Evolutionary conservation across 2,888 invertebrate species (phyloP).

Genomic region (Drosophila trichaetosa): DNA sequence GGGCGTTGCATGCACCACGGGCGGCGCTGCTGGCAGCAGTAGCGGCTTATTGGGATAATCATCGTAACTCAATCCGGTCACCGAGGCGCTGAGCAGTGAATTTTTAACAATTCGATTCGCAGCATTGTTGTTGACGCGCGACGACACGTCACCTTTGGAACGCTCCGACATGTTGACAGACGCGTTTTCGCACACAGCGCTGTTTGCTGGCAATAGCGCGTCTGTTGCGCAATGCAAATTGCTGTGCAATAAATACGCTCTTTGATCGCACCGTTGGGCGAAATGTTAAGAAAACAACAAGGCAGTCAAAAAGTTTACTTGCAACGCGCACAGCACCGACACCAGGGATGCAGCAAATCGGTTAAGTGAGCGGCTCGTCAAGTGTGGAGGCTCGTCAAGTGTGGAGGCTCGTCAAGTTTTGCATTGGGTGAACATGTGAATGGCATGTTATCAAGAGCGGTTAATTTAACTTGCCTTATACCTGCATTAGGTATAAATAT

Average conservation of each 20-base stretch:
- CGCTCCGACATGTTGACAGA: constrained; percentile 81
- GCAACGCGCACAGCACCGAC: constrained; percentile 56
- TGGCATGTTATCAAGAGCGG: constrained; percentile 18
- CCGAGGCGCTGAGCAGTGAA: constrained; percentile 90
- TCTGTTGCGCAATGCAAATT: constrained; percentile 31
- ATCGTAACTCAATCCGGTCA: constrained; percentile 90
- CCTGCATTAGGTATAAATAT: background rate
- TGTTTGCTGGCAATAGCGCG: constrained; percentile 5
- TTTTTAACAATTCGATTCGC: constrained; percentile 86
- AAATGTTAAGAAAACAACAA: constrained; percentile 44
- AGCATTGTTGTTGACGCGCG: constrained; percentile 81
- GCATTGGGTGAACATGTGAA: constrained; percentile 15
- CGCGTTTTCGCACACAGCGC: constrained; percentile 28
- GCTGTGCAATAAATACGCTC: constrained; percentile 3
- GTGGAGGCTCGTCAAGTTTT: constrained; percentile 25
- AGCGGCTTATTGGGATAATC: constrained; percentile 90
- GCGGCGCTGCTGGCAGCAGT: constrained; percentile 88
- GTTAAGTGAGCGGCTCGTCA: constrained; percentile 11
- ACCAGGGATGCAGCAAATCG: constrained; percentile 39
- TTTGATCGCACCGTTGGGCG: constrained; percentile 28
- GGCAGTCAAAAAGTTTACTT: constrained; percentile 46
- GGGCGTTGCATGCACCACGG: constrained; percentile 75
- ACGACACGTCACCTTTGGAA: constrained; percentile 85
- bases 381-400: constrained; percentile 30
- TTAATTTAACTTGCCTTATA: background rate